A percentile compares a stretch with the other conserved stretches of the same genome.
phyloP scores from a whole-genome alignment of 2,888 invertebrate species.

The Ophion slaviceki region DNA sequence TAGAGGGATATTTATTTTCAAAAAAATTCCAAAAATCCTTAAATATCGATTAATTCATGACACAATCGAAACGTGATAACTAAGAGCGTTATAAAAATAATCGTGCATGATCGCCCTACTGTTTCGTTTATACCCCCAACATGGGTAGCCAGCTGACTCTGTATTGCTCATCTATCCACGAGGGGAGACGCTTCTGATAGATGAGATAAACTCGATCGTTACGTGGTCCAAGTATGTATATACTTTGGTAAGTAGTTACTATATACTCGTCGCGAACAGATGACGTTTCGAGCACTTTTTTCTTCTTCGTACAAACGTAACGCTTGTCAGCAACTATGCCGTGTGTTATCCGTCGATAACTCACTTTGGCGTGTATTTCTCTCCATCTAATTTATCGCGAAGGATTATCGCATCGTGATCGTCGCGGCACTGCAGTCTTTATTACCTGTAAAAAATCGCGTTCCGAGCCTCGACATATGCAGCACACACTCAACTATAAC shows the following conservation, averaged over 20 bases:
- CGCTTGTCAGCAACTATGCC: background rate
- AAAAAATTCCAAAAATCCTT: background rate
- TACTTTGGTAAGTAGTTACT: conserved; percentile 23
- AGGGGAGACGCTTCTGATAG: conserved; percentile 25
- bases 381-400: conserved; percentile 73
- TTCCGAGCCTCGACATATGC: conserved; percentile 21
- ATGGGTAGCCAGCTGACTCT: conserved; percentile 63
- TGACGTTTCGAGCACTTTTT: conserved; percentile 32
- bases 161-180: conserved; percentile 46
- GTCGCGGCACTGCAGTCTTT: conserved; percentile 71
- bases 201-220: conserved; percentile 44
- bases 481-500: background rate
- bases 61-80: background rate
- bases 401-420: conserved; percentile 76
- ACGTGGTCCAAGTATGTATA: conserved; percentile 16
- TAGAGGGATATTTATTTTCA: background rate
- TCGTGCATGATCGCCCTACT: conserved; percentile 28
- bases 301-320: conserved; percentile 7
- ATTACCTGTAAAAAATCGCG: conserved; percentile 45
- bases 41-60: background rate
- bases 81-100: conserved; percentile 22
- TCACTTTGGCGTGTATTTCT: conserved; percentile 30
- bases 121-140: conserved; percentile 5
- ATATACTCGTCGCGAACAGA: conserved; percentile 37
- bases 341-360: conserved; percentile 17